Percentiles rank a stretch among this genome's conserved stretches.
Evolutionary conservation across 2,113 vertebrate genomes (phyloP).

Genomic region (Ictidomys tridecemlineatus): DNA sequence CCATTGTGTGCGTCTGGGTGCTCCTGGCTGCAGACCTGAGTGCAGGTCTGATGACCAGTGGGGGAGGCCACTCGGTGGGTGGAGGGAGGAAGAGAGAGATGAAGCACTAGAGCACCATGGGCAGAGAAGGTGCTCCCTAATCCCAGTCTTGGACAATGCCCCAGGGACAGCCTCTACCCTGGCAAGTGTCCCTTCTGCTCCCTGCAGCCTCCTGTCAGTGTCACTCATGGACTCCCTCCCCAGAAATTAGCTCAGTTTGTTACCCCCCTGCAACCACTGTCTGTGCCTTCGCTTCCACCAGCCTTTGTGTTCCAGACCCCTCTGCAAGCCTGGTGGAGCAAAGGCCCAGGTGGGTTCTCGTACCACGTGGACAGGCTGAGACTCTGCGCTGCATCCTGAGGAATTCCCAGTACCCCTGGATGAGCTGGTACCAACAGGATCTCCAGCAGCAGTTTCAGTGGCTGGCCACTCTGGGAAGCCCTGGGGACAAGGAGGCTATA

Average conservation of each 20-base stretch:
- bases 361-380: not conserved
- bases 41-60: slow-evolving; percentile 47
- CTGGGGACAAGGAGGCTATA: not conserved
- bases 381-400: slow-evolving; percentile 51
- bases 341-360: not conserved
- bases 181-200: not conserved
- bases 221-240: not conserved
- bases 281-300: not conserved
- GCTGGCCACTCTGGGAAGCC: not conserved
- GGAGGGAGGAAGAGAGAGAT: not conserved
- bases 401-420: slow-evolving; percentile 62
- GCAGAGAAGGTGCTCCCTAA: not conserved
- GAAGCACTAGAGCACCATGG: not conserved
- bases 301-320: slow-evolving; percentile 69
- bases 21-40: not conserved
- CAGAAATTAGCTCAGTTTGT: not conserved
- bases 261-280: too few relatives aligned
- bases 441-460: slow-evolving; percentile 38
- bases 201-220: rapidly evolving
- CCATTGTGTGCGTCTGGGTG: not conserved
- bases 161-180: not conserved
- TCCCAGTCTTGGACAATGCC: not conserved
- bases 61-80: not conserved
- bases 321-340: slow-evolving; percentile 42
- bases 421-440: slow-evolving; percentile 77